Conservation (phyloP, 2,113 vertebrate genomes). For the Protobothrops mucrosquamatus region DNA sequence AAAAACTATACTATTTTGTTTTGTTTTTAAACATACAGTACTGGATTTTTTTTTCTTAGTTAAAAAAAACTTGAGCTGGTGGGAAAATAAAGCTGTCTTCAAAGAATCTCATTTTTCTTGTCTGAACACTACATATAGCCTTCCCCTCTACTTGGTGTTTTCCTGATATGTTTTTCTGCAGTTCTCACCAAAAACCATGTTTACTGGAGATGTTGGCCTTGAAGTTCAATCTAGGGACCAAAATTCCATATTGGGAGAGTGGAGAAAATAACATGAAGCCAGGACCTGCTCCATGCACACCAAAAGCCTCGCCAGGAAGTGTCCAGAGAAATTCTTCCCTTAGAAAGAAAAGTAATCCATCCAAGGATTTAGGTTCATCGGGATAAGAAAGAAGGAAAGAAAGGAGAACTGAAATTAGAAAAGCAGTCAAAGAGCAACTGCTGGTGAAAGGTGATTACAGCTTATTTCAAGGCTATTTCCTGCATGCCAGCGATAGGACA, state of each 20-base stretch:
- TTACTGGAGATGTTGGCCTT: background rate
- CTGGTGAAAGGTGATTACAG: conserved; percentile 66
- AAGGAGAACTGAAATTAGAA: conserved; percentile 64
- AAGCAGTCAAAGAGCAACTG: conserved; percentile 59
- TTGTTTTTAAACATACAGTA: background rate
- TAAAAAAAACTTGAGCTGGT: background rate
- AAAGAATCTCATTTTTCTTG: background rate
- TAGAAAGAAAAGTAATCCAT: background rate
- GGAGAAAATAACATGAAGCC: background rate
- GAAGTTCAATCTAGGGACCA: background rate
- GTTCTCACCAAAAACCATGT: background rate
- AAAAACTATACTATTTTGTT: background rate
- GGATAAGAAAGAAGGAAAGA: conserved; percentile 10
- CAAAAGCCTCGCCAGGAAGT: background rate
- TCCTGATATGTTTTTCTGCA: background rate
- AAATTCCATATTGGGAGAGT: background rate
- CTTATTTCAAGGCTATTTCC: conserved; percentile 69
- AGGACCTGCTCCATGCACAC: background rate
- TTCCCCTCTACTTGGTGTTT: background rate
- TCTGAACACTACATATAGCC: background rate
- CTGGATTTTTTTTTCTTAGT: background rate
- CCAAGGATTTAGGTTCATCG: conserved; percentile 17
- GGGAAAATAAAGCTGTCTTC: background rate
- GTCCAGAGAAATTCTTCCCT: background rate
- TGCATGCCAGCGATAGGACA: conserved; percentile 66